Evolutionary conservation across 1,140 invertebrate genomes (phyloP).

Genomic region (Triops longicaudatus): DNA sequence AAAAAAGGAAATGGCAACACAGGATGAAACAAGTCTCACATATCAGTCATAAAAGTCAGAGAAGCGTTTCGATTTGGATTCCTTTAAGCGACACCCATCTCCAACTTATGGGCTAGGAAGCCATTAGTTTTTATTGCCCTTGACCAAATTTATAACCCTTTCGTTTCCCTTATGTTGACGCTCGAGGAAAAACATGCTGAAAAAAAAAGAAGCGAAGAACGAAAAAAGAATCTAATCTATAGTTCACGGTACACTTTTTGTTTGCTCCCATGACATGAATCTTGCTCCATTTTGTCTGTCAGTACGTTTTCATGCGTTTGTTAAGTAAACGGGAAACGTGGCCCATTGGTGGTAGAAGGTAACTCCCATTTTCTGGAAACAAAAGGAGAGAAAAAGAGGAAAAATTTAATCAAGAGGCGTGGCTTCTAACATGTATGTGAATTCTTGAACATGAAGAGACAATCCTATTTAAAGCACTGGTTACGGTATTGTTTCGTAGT

Average conservation of each 20-base stretch:
- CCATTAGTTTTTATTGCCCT: background rate
- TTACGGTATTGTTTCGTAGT: no score
- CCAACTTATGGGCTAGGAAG: background rate
- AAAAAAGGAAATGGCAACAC: background rate
- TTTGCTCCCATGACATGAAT: no score
- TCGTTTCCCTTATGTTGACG: background rate
- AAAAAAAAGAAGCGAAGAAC: background rate
- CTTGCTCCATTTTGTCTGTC: no score
- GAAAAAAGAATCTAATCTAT: background rate
- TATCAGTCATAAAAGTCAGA: background rate
- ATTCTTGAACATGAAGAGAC: no score
- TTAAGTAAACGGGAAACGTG: no score
- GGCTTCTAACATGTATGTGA: no score
- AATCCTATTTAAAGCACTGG: no score
- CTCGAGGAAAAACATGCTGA: background rate
- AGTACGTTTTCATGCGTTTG: no score
- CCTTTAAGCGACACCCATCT: background rate
- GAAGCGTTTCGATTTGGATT: background rate
- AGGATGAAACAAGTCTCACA: background rate
- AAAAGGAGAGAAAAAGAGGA: no score
- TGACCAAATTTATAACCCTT: background rate
- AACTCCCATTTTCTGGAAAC: no score
- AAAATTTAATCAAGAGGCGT: no score
- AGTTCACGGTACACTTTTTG: background rate
- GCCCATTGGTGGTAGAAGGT: no score